These are phyloP conservation scores for Nowickia ferox DNA, from an alignment of 2,888 invertebrate genomes.

Conservation along the genomic window DNA sequence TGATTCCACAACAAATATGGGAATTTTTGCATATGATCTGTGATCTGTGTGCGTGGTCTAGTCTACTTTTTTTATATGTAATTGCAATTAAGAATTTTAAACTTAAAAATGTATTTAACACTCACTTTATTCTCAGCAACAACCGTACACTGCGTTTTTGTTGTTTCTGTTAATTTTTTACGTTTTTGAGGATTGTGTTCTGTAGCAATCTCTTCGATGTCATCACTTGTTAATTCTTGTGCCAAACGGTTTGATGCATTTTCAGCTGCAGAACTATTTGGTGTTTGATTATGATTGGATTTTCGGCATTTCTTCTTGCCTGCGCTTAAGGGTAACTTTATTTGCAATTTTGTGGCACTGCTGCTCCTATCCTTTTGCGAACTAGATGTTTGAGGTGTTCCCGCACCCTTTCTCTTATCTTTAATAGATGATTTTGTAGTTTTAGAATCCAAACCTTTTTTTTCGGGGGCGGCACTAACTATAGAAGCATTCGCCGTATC, in stretches of 20 bases:
- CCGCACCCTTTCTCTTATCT: constrained; percentile 67
- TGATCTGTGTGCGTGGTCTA: too few relatives aligned
- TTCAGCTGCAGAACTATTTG: constrained; percentile 40
- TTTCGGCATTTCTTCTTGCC: constrained; percentile 78
- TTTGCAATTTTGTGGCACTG: constrained; percentile 75
- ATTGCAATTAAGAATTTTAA: too few relatives aligned
- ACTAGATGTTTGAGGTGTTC: constrained; percentile 64
- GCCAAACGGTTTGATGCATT: constrained; percentile 40
- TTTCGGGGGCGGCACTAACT: background rate
- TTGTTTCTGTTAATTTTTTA: constrained; percentile 71
- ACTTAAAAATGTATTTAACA: background rate
- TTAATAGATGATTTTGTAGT: constrained; percentile 41
- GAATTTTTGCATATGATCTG: too few relatives aligned
- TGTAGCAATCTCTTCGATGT: constrained; percentile 74
- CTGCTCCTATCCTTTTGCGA: constrained; percentile 51
- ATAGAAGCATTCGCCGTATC: constrained; percentile 5
- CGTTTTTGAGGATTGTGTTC: constrained; percentile 78
- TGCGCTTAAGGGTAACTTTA: constrained; percentile 77
- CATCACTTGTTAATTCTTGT: constrained; percentile 77
- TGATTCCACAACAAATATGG: too few relatives aligned
- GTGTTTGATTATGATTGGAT: constrained; percentile 54
- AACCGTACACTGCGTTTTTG: background rate
- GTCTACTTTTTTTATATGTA: too few relatives aligned
- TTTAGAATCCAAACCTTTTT: background rate
- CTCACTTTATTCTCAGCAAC: constrained; percentile 17